Evolutionary conservation across 2,113 vertebrate genomes (phyloP).

Genomic region (Urocitellus parryii): DNA sequence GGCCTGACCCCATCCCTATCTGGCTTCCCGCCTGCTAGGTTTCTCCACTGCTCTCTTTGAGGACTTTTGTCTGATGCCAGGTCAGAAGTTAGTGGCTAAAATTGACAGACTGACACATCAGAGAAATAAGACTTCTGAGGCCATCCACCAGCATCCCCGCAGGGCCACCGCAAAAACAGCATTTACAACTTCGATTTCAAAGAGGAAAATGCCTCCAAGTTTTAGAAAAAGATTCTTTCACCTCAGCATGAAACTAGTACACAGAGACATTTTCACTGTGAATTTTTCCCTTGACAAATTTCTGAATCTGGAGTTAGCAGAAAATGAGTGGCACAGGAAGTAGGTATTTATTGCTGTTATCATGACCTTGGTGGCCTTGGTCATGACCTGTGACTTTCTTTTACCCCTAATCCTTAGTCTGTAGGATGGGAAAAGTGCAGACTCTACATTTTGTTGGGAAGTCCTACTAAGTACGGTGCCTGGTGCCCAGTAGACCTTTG

Average conservation of each 20-base stretch:
- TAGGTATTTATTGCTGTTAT: background rate
- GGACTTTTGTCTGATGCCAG: conserved; percentile 27
- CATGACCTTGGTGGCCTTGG: background rate
- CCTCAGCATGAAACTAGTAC: background rate
- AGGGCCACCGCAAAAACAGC: background rate
- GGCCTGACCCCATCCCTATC: background rate
- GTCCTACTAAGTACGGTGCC: too few relatives aligned
- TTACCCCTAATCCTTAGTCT: background rate
- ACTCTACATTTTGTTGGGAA: background rate
- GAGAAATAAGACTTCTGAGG: conserved; percentile 37
- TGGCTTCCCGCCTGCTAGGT: background rate
- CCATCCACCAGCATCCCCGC: background rate
- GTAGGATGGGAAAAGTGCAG: background rate
- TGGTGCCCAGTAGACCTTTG: background rate
- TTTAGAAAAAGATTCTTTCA: conserved; percentile 16
- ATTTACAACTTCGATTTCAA: background rate
- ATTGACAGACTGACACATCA: conserved; percentile 44
- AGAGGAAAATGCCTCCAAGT: background rate
- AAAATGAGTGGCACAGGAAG: background rate
- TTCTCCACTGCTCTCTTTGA: background rate
- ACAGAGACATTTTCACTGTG: background rate
- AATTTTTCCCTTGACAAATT: background rate
- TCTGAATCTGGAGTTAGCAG: background rate
- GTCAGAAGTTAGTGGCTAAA: conserved; percentile 44
- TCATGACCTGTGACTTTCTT: background rate